A percentile compares a stretch with the other conserved stretches of the same genome.
phyloP scores from a whole-genome alignment of 2,797 vertebrate species.

The Corythornis leucogaster region DNA sequence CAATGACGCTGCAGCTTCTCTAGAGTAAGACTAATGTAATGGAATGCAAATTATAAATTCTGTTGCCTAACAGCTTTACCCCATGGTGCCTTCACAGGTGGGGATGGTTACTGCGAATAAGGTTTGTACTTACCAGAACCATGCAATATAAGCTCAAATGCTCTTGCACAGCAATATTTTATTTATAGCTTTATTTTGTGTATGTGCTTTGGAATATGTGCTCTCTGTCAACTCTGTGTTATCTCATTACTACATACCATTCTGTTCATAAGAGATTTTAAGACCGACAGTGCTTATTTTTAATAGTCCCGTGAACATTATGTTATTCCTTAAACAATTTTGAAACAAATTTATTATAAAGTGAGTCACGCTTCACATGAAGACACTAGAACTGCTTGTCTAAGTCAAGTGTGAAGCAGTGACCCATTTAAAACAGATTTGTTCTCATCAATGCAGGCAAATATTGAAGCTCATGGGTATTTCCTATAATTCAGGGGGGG shows the following conservation, averaged over 20 bases:
- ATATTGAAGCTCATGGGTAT: neutral
- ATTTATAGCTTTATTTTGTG: slow-evolving; percentile 57
- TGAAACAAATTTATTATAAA: neutral
- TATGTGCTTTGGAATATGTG: slow-evolving; percentile 67
- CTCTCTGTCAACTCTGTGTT: slow-evolving; percentile 21
- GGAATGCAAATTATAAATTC: slow-evolving; percentile 48
- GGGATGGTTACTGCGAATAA: slow-evolving; percentile 84
- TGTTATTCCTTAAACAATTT: neutral
- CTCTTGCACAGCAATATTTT: slow-evolving; percentile 59
- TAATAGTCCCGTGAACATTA: neutral
- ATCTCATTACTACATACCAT: neutral
- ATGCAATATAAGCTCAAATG: slow-evolving; percentile 60
- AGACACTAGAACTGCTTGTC: neutral
- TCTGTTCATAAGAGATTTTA: neutral
- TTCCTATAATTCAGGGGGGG: neutral
- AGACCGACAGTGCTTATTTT: neutral
- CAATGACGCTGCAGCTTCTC: slow-evolving; percentile 44
- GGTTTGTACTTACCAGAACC: slow-evolving; percentile 84
- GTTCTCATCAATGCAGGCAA: neutral
- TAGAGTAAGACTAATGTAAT: slow-evolving; percentile 63
- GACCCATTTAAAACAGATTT: neutral
- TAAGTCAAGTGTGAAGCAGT: neutral
- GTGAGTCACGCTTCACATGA: neutral
- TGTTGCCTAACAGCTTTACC: slow-evolving; percentile 80
- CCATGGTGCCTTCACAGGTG: slow-evolving; percentile 87